Percentiles rank a stretch among this genome's conserved stretches.
These are phyloP conservation scores for Cheilosia vulpina DNA, from an alignment of 2,888 invertebrate genomes.

Conservation along the genomic window DNA sequence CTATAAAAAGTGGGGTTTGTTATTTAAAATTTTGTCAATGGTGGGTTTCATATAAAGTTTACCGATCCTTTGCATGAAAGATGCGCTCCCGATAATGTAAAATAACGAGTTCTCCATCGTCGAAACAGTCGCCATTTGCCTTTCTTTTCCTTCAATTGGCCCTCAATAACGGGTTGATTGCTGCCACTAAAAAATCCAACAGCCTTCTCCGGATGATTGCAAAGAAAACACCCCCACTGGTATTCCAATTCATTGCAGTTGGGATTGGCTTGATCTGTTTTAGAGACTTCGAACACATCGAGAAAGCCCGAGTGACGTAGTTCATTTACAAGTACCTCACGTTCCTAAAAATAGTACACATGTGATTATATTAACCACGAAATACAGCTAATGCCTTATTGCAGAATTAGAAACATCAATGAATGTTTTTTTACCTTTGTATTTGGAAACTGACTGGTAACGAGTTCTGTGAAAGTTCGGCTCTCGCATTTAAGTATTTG, in stretches of 20 bases:
- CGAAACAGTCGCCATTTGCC: constrained; percentile 96
- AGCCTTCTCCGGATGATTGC: constrained; percentile 95
- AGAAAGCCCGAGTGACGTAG: constrained; percentile 94
- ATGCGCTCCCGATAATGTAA: constrained; percentile 96
- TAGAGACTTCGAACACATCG: constrained; percentile 94
- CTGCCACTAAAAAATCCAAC: constrained; percentile 91
- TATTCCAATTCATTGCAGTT: constrained; percentile 84
- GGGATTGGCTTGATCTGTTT: constrained; percentile 83
- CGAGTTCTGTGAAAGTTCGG: constrained; percentile 93
- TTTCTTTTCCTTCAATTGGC: constrained; percentile 95
- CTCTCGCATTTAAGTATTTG: constrained; percentile 96
- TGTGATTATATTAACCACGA: no score
- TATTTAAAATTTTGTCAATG: neutral
- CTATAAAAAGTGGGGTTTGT: constrained; percentile 82
- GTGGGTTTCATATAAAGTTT: constrained; percentile 79
- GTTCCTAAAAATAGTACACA: constrained; percentile 85
- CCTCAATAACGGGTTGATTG: constrained; percentile 94
- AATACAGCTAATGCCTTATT: no score
- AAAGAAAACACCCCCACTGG: constrained; percentile 96
- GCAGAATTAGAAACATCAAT: neutral
- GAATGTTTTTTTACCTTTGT: constrained; percentile 86
- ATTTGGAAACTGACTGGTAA: constrained; percentile 97
- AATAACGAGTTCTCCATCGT: constrained; percentile 96
- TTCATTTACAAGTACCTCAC: constrained; percentile 93
- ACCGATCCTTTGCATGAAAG: constrained; percentile 94